A percentile compares a stretch with the other conserved stretches of the same genome.
Evolutionary conservation across 2,113 vertebrate species (phyloP).

Genomic region (Acanthochromis polyacanthus): DNA sequence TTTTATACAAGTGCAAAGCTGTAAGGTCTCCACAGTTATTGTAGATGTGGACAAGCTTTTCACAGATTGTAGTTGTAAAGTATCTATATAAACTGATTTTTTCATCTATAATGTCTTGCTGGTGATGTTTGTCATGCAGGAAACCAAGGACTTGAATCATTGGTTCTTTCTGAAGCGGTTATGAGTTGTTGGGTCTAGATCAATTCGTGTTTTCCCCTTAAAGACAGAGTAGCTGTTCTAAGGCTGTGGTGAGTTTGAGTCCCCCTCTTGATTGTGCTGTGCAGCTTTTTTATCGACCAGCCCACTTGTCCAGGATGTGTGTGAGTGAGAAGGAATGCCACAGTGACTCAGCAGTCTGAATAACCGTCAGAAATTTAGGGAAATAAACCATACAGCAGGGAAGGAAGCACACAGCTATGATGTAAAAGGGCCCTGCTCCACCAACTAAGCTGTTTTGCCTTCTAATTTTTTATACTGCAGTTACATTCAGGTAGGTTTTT

Average conservation of each 20-base stretch:
- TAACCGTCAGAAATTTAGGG: not conserved
- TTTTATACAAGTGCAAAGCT: not conserved
- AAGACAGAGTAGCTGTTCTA: not conserved
- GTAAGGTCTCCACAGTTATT: not conserved
- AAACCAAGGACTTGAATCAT: constrained; percentile 4
- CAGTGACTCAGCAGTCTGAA: constrained; percentile 62
- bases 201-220: not conserved
- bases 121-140: too few relatives aligned
- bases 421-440: not conserved
- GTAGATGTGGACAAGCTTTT: not conserved
- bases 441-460: not conserved
- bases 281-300: constrained; percentile 4
- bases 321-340: not conserved
- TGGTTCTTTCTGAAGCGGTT: constrained; percentile 1
- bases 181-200: constrained; percentile 4
- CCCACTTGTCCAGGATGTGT: constrained; percentile 50
- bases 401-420: not conserved
- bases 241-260: not conserved
- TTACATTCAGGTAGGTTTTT: constrained; percentile 2
- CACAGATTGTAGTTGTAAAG: too few relatives aligned
- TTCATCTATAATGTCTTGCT: too few relatives aligned
- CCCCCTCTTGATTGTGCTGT: constrained; percentile 2
- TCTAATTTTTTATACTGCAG: not conserved
- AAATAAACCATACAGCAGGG: not conserved
- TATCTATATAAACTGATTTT: too few relatives aligned